phyloP scores from a whole-genome alignment of 2,888 invertebrate genomes.

The Brachyptera putata region DNA sequence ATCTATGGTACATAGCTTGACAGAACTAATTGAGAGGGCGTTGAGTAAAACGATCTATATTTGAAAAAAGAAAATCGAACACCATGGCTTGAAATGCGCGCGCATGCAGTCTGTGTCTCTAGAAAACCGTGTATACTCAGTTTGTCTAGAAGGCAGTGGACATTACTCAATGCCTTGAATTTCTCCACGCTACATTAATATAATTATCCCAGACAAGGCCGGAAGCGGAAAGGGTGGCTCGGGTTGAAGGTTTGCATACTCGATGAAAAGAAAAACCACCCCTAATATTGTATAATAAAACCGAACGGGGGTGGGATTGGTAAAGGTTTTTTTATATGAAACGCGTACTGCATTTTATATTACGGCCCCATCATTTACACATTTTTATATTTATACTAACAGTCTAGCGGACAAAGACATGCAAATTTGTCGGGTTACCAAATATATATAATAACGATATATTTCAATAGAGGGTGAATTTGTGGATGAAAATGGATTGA shows the following conservation, averaged over 20 bases:
- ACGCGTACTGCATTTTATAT: conserved; percentile 17
- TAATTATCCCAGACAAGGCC: conserved; percentile 23
- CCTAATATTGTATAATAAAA: conserved; percentile 22
- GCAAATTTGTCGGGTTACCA: conserved; percentile 9
- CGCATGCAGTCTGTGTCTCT: not conserved
- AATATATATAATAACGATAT: conserved; percentile 5
- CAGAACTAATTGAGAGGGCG: conserved; percentile 23
- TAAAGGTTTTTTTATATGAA: not conserved
- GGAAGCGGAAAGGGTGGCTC: conserved; percentile 11
- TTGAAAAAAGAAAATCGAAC: not conserved
- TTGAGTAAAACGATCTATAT: conserved; percentile 18
- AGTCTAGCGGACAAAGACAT: not conserved
- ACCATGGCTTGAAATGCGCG: not conserved
- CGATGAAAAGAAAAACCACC: conserved; percentile 21
- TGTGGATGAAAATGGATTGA: not conserved
- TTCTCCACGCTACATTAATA: conserved; percentile 28
- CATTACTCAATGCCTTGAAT: conserved; percentile 28
- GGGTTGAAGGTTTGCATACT: conserved; percentile 18
- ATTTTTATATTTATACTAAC: not conserved
- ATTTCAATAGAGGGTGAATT: not conserved
- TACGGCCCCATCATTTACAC: conserved; percentile 20
- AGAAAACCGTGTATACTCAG: too few relatives aligned
- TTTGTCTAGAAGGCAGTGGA: not conserved
- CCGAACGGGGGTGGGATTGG: conserved; percentile 11
- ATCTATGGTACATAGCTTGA: not conserved